phyloP scores from a whole-genome alignment of 2,113 vertebrate genomes.

The Lycaon pictus region DNA sequence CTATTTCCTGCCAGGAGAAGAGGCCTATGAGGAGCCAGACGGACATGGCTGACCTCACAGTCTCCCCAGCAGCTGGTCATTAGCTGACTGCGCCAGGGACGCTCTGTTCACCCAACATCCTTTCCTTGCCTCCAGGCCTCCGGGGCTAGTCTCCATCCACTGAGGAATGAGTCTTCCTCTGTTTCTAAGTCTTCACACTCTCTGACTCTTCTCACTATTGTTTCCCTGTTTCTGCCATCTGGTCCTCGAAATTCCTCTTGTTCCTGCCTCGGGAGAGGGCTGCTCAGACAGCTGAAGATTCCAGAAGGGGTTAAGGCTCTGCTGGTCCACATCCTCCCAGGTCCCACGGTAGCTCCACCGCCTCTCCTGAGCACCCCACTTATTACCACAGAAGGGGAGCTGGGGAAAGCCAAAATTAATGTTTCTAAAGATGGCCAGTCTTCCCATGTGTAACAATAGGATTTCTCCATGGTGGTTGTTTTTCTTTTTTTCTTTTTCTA shows the following conservation, averaged over 20 bases:
- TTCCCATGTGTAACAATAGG: background rate
- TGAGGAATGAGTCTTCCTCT: background rate
- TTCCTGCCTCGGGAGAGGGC: background rate
- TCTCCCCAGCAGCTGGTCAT: rapidly evolving
- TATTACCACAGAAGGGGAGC: background rate
- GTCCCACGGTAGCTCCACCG: background rate
- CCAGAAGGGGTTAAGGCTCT: background rate
- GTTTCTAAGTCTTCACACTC: background rate
- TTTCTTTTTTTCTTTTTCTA: background rate
- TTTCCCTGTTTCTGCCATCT: background rate
- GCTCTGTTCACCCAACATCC: background rate
- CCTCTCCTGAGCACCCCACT: background rate
- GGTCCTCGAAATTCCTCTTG: background rate
- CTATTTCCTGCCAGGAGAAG: background rate
- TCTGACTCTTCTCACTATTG: background rate
- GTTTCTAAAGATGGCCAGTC: background rate
- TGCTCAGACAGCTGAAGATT: background rate
- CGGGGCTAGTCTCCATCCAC: background rate
- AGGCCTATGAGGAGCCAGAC: background rate
- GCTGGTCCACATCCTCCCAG: rapidly evolving
- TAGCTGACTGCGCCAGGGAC: background rate
- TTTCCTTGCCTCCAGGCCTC: too few species aligned
- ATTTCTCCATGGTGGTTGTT: background rate
- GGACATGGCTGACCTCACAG: background rate
- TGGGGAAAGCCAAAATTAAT: background rate